Conservation (phyloP, 2,113 vertebrate species). For the Origma solitaria region DNA sequence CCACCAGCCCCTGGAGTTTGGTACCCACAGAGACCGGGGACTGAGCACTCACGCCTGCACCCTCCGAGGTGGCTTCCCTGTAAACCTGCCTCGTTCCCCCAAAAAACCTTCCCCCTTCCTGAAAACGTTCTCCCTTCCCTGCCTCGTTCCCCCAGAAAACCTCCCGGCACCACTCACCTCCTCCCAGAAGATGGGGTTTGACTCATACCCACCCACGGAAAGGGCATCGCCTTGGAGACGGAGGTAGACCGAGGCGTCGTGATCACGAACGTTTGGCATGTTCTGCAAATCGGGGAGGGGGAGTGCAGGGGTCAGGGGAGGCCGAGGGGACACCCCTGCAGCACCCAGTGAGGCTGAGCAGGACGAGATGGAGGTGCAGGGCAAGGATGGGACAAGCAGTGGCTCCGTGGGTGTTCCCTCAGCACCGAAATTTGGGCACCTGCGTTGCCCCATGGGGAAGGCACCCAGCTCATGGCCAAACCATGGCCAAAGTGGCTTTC, state of each 20-base stretch:
- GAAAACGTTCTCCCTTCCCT: too few species aligned
- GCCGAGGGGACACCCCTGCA: neutral
- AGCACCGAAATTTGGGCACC: neutral
- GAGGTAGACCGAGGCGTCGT: slow-evolving; percentile 93
- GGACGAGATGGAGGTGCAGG: neutral
- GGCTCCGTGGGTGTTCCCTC: neutral
- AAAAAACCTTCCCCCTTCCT: neutral
- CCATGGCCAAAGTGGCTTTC: accelerated
- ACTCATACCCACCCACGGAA: slow-evolving; percentile 94
- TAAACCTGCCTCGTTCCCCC: neutral
- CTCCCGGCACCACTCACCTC: slow-evolving; percentile 73
- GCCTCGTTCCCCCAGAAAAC: neutral
- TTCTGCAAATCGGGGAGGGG: slow-evolving; percentile 71
- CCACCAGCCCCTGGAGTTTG: neutral
- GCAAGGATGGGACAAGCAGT: neutral
- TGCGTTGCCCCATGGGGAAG: accelerated
- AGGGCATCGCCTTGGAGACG: slow-evolving; percentile 98
- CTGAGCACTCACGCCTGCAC: accelerated
- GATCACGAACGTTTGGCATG: slow-evolving; percentile 97
- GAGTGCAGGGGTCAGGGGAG: neutral
- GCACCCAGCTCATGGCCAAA: neutral
- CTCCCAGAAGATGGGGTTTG: slow-evolving; percentile 95
- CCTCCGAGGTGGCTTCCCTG: neutral
- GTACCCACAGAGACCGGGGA: accelerated
- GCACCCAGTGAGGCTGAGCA: accelerated